These are phyloP conservation scores for Mythimna pallens DNA, from an alignment of 2,888 invertebrate genomes.

Conservation along the genomic window DNA sequence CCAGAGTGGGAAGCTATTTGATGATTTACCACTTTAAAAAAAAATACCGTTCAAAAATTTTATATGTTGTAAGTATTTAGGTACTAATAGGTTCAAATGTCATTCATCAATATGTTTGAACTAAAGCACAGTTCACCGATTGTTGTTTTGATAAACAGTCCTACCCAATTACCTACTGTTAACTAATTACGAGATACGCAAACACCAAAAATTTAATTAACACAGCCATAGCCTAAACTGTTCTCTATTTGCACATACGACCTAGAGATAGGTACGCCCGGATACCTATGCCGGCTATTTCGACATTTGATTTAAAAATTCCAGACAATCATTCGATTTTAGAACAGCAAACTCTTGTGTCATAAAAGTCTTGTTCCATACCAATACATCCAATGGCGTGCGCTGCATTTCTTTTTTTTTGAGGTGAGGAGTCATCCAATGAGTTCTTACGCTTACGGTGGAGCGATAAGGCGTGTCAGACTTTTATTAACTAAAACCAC, in stretches of 20 bases:
- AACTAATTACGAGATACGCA: slow-evolving; percentile 36
- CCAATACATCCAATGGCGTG: no score
- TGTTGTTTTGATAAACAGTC: slow-evolving; percentile 28
- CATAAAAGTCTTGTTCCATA: no score
- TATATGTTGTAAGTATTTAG: neutral
- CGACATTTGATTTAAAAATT: neutral
- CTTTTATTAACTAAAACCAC: no score
- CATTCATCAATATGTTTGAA: slow-evolving; percentile 12
- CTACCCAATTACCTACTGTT: slow-evolving; percentile 39
- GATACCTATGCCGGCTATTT: neutral
- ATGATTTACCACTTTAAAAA: neutral
- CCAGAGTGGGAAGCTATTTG: no score
- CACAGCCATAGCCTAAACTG: slow-evolving; percentile 23
- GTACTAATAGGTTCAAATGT: neutral
- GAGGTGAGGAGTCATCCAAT: no score
- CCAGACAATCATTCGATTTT: no score
- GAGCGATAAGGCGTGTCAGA: no score
- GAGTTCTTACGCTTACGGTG: no score
- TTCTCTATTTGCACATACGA: slow-evolving; percentile 25
- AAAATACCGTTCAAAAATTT: no score
- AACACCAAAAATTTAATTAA: slow-evolving; percentile 49
- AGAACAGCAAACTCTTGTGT: no score
- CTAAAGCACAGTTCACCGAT: neutral
- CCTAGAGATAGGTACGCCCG: neutral
- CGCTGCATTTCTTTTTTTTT: no score